Evolutionary conservation across 2,888 invertebrate genomes (phyloP).

Genomic region (Auanema sp.): DNA sequence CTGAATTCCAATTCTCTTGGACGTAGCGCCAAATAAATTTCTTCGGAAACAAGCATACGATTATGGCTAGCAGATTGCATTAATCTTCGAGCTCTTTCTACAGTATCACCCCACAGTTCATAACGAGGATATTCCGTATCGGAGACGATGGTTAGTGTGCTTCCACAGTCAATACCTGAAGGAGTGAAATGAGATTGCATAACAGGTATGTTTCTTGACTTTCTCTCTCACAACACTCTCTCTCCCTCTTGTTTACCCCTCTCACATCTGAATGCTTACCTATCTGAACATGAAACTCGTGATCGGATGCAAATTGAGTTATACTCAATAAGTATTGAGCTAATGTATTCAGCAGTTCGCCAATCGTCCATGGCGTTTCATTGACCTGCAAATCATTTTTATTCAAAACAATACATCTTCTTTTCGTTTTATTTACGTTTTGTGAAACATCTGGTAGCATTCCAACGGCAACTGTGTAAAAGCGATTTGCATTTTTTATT

Average conservation of each 20-base stretch:
- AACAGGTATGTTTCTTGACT: slow-evolving; percentile 2
- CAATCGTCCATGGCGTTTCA: slow-evolving; percentile 61
- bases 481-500: slow-evolving; percentile 54
- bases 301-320: slow-evolving; percentile 49
- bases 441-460: slow-evolving; percentile 55
- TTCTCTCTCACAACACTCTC: neutral
- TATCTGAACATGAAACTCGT: slow-evolving; percentile 55
- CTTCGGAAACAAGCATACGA: slow-evolving; percentile 39
- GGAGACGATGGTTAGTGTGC: slow-evolving; percentile 51
- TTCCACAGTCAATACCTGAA: slow-evolving; percentile 58
- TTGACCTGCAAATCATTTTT: slow-evolving; percentile 37
- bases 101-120: slow-evolving; percentile 49
- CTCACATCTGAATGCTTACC: slow-evolving; percentile 30
- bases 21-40: slow-evolving; percentile 58
- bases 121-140: slow-evolving; percentile 57
- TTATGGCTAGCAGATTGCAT: slow-evolving; percentile 44
- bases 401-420: neutral
- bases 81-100: slow-evolving; percentile 40
- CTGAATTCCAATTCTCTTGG: slow-evolving; percentile 56
- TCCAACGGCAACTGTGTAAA: slow-evolving; percentile 60
- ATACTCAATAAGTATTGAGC: slow-evolving; percentile 50
- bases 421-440: slow-evolving; percentile 40
- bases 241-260: neutral
- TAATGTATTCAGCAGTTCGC: slow-evolving; percentile 55
- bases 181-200: neutral